Conservation (phyloP, 2,888 invertebrate species). For the Drosophila hawaiiensis region DNA sequence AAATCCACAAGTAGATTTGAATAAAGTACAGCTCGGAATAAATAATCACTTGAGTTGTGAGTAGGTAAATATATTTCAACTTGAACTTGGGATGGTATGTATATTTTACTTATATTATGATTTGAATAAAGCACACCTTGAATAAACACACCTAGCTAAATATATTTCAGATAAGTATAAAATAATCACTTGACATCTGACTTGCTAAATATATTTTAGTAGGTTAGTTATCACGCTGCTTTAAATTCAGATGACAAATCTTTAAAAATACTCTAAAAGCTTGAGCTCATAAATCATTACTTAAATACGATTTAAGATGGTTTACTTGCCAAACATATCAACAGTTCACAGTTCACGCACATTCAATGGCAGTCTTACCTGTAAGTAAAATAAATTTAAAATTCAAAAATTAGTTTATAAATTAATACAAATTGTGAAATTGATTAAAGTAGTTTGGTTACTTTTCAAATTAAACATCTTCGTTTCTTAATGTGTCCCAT, state of each 20-base stretch:
- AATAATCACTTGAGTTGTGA: neutral
- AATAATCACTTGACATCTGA: neutral
- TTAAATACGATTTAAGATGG: neutral
- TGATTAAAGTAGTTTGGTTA: neutral
- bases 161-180: too few relatives aligned
- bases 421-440: neutral
- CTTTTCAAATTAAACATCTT: neutral
- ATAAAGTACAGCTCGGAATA: neutral
- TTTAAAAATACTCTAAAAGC: neutral
- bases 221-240: neutral
- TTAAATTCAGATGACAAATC: neutral
- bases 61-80: neutral
- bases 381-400: conserved; percentile 25
- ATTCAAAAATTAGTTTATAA: neutral
- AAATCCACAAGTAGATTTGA: neutral
- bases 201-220: neutral
- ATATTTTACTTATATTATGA: too few relatives aligned
- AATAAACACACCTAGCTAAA: too few relatives aligned
- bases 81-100: too few relatives aligned
- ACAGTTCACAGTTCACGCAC: neutral
- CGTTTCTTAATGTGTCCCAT: neutral
- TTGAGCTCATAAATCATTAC: neutral
- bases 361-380: conserved; percentile 38
- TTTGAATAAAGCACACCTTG: too few relatives aligned
- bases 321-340: conserved; percentile 4